A percentile compares a stretch with the other conserved stretches of the same genome.
phyloP scores from a whole-genome alignment of 2,797 vertebrate genomes.

The Neosilurus mollespiculum region DNA sequence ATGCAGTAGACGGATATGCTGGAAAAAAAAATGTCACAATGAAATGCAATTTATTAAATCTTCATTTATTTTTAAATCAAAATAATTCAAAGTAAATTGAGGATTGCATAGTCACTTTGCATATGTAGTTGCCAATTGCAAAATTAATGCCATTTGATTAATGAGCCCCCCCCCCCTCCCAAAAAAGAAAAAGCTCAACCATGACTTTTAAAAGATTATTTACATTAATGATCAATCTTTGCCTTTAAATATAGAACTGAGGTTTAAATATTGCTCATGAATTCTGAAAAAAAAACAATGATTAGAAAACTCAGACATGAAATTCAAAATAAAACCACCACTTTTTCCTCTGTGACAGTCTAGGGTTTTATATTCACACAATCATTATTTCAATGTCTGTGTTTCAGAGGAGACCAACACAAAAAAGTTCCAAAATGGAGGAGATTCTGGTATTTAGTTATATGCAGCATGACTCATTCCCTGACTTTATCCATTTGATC shows the following conservation, averaged over 20 bases:
- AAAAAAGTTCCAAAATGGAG: not conserved
- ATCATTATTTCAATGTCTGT: conserved; percentile 22
- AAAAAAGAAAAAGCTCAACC: no score
- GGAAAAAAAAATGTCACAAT: no score
- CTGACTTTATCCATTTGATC: conserved; percentile 67
- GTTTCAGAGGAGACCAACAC: not conserved
- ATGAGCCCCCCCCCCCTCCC: no score
- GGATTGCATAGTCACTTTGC: no score
- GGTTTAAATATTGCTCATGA: not conserved
- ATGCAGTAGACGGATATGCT: no score
- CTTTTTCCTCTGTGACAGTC: not conserved
- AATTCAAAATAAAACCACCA: conserved; percentile 13
- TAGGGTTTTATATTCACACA: not conserved
- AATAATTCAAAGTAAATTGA: no score
- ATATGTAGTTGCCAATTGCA: no score
- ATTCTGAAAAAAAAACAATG: not conserved
- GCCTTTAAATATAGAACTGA: not conserved
- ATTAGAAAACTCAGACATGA: not conserved
- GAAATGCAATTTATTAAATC: no score
- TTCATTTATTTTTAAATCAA: no score
- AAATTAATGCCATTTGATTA: no score
- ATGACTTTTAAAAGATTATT: not conserved
- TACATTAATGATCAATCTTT: not conserved
- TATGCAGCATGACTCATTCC: conserved; percentile 43
- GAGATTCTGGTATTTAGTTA: conserved; percentile 36